These are phyloP conservation scores for Petrophora chlorosata DNA, from an alignment of 2,888 invertebrate genomes.

Conservation along the genomic window DNA sequence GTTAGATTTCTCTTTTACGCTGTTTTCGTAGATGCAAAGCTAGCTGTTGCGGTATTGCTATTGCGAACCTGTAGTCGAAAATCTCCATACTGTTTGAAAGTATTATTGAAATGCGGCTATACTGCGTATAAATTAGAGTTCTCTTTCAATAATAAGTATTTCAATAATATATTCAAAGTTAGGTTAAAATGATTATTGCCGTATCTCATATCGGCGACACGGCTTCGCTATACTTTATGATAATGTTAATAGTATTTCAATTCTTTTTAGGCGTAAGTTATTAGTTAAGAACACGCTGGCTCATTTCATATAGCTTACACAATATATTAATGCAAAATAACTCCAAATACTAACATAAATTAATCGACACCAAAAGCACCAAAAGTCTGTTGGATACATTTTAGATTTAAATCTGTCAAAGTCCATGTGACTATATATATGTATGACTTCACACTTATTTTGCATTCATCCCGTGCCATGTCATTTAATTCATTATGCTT, in stretches of 20 bases:
- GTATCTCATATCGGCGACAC: slow-evolving; percentile 27
- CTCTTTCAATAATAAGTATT: slow-evolving; percentile 25
- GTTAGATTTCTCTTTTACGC: no score
- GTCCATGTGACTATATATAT: no score
- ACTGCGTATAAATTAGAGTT: slow-evolving; percentile 20
- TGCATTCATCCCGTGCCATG: no score
- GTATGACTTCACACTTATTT: no score
- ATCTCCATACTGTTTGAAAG: slow-evolving; percentile 21
- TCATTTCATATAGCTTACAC: slow-evolving; percentile 9
- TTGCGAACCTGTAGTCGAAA: slow-evolving; percentile 6
- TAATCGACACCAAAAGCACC: no score
- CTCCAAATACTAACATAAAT: no score
- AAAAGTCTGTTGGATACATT: no score
- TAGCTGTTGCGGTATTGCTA: no score
- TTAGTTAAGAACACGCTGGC: slow-evolving; percentile 22
- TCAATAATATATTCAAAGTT: slow-evolving; percentile 32
- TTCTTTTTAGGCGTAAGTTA: slow-evolving; percentile 32
- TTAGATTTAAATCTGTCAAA: no score
- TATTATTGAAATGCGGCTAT: slow-evolving; percentile 33
- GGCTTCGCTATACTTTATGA: slow-evolving; percentile 26
- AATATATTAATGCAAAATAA: no score
- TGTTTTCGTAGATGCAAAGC: no score
- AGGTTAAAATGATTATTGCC: slow-evolving; percentile 10
- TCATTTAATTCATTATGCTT: no score
- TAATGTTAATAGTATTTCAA: slow-evolving; percentile 24